Evolutionary conservation across 2,888 invertebrate genomes (phyloP), one percentile per base, ranked within the genome.

Genomic region (Tetranychus truncatus): DNA sequence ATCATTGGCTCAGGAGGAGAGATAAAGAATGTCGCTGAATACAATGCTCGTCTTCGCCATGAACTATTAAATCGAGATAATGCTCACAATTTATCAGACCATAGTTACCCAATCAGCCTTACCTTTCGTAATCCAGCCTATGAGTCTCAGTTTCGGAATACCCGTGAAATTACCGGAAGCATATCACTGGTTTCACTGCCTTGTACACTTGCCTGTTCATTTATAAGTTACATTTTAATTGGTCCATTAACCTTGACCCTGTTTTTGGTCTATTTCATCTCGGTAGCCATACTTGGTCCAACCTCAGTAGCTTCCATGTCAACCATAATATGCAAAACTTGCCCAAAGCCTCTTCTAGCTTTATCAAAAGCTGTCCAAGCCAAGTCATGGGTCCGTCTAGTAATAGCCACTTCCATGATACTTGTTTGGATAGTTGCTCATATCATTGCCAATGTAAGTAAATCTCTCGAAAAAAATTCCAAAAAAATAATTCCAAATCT

Each of bases 51-150:
- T 81, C 85, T 93, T 80, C 86, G 89, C 80, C 89, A 91, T 82
- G 93, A 93, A 82, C 86, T 93, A 76, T 89, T 91, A 79, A 90
- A 89, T 82, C 86, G 91, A 81, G 91, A 92, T 83, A 89, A 90
- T 74, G 88, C 90, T 81, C 88, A 88, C 81, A 87, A 89, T 81
- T 82, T 90, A 74, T 86, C 87, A 75, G 87, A 88, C 79, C 88
- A 89, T 80, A 88, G 88, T 18, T 87, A 87, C 78, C 85, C 87
- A 80, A 82, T 89, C 75, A 87, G 86, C 65, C 82, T 90, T 75
- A 85, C 86, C 77, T 91, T 91, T 83, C 87, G 86, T 78, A 88
- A 89, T 80, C 83, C 84, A 0, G 85, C 86, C 75, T 85, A 88
- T 79, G 91, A 91, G 82, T 84, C 85, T 75, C 87, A 87, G 72